phyloP scores from a whole-genome alignment of 2,797 vertebrate species.

The Takifugu rubripes region DNA sequence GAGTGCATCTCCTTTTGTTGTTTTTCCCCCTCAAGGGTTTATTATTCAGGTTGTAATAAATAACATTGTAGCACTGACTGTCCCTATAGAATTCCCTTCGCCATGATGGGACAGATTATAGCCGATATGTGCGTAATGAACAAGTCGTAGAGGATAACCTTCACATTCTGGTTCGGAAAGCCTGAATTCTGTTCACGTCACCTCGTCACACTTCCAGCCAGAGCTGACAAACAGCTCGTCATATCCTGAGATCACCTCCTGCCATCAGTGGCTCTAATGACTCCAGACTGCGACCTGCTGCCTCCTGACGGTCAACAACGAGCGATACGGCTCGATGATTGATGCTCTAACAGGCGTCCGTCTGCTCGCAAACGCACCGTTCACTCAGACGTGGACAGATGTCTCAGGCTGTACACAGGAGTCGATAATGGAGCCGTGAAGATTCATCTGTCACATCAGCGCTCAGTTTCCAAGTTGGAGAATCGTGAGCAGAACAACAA shows the following conservation, averaged over 20 bases:
- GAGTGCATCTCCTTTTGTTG: not conserved
- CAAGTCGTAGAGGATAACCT: not conserved
- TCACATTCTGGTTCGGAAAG: not conserved
- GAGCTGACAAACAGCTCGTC: not conserved
- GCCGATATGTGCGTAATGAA: not conserved
- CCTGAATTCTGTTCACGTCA: not conserved
- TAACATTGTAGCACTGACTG: too few species aligned
- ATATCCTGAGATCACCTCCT: not conserved
- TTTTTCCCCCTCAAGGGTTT: not conserved
- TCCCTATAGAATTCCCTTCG: not conserved
- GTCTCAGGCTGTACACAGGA: not conserved
- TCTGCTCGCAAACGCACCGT: not conserved
- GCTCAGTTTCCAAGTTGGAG: slow-evolving; percentile 24
- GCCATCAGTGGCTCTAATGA: not conserved
- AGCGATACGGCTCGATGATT: not conserved
- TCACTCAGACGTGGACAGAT: not conserved
- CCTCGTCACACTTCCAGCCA: not conserved
- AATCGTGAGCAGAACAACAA: slow-evolving; percentile 31
- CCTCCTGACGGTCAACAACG: not conserved
- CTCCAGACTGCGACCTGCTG: not conserved
- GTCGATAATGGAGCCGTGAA: not conserved
- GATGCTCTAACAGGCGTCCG: not conserved
- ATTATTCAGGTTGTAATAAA: not conserved
- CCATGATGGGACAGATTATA: not conserved
- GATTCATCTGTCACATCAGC: not conserved